Conservation (phyloP, 2,113 vertebrate species). For the Peromyscus polionotus region DNA sequence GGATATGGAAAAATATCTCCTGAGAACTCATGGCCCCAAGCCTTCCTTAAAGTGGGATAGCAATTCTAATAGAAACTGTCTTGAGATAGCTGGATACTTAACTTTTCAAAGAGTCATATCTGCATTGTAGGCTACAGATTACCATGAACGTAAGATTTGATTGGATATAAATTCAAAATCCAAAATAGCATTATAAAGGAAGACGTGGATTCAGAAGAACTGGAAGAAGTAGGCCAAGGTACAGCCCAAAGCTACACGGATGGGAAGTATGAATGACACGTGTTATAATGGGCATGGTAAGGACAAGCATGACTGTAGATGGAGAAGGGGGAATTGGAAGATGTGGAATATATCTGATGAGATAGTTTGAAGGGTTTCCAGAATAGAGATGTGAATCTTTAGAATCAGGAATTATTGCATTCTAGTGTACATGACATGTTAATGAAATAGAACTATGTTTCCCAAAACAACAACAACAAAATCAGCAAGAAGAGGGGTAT, state of each 20-base stretch:
- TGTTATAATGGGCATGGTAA: not conserved
- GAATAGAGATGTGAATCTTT: not conserved
- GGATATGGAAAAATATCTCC: not conserved
- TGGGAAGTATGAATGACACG: not conserved
- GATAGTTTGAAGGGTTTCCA: slow-evolving; percentile 38
- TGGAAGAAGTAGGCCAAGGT: not conserved
- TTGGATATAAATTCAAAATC: slow-evolving; percentile 20
- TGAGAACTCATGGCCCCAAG: slow-evolving; percentile 30
- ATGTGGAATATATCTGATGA: slow-evolving; percentile 36
- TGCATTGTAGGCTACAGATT: slow-evolving; percentile 19
- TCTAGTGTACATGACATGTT: slow-evolving; percentile 22
- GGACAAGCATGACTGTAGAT: not conserved
- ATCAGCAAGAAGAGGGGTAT: not conserved
- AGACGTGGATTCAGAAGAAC: slow-evolving; percentile 23
- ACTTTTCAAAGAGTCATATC: slow-evolving; percentile 11
- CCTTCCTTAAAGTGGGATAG: not conserved
- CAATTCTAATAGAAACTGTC: not conserved
- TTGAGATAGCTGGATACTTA: not conserved
- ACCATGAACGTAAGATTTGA: not conserved
- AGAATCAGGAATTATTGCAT: slow-evolving; percentile 4
- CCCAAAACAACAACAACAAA: slow-evolving; percentile 6
- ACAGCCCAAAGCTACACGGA: not conserved
- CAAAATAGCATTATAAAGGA: not conserved
- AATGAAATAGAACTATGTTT: slow-evolving; percentile 52
- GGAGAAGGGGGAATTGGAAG: not conserved